Percentiles rank a stretch among this genome's conserved stretches.
phyloP scores from a whole-genome alignment of 2,113 vertebrate species.

The Trinectes maculatus region DNA sequence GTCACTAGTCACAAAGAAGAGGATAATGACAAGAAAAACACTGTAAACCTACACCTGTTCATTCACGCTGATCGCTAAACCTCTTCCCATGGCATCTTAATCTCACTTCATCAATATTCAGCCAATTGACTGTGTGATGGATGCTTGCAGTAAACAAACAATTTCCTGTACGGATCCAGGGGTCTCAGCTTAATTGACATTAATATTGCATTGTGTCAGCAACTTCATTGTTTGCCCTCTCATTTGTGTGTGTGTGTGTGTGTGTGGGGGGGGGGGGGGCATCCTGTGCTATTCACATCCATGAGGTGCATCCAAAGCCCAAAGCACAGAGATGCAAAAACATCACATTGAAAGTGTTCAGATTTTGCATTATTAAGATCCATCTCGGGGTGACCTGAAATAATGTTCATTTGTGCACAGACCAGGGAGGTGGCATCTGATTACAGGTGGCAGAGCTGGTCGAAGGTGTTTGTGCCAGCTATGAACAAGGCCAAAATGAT shows the following conservation, averaged over 20 bases:
- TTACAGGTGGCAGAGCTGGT: no score
- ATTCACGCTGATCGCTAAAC: constrained; percentile 7
- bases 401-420: no score
- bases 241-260: no score
- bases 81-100: constrained; percentile 8
- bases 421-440: no score
- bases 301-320: no score
- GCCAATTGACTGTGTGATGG: constrained; percentile 43
- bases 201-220: constrained; percentile 29
- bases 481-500: no score
- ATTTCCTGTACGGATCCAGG: constrained; percentile 28
- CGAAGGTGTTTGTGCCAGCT: no score
- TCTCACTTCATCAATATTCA: constrained; percentile 17
- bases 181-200: constrained; percentile 44
- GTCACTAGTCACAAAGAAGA: no score
- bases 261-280: neutral
- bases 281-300: no score
- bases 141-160: constrained; percentile 38
- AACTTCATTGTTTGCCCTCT: neutral
- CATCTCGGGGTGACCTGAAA: no score
- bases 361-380: no score
- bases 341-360: no score
- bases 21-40: neutral
- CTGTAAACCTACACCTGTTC: neutral
- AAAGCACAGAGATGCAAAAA: neutral